Evolutionary conservation across 2,888 invertebrate species (phyloP).

Genomic region (Eumerus sabulonum): DNA sequence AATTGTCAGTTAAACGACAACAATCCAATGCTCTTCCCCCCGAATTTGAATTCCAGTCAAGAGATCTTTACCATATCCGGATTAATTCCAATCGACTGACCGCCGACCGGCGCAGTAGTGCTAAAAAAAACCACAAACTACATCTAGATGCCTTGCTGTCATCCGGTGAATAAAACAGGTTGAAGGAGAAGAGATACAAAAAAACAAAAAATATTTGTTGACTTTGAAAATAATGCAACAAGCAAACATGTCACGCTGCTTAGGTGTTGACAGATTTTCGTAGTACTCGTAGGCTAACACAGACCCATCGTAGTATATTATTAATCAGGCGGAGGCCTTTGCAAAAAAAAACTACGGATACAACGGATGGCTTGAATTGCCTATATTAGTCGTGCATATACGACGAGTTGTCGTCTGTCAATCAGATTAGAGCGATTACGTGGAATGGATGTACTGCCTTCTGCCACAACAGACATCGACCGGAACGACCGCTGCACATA

Average conservation of each 20-base stretch:
- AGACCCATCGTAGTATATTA: constrained; percentile 58
- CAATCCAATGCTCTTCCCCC: constrained; percentile 63
- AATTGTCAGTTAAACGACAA: constrained; percentile 63
- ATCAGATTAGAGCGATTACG: constrained; percentile 64
- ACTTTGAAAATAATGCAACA: constrained; percentile 41
- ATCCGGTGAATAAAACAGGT: constrained; percentile 56
- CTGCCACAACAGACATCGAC: constrained; percentile 17
- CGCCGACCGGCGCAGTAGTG: constrained; percentile 33
- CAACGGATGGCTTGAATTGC: constrained; percentile 44
- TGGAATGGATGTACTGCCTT: constrained; percentile 57
- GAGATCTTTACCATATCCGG: constrained; percentile 64
- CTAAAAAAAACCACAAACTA: constrained; percentile 27
- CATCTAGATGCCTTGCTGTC: constrained; percentile 7
- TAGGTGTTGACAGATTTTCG: constrained; percentile 52
- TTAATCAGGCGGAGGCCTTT: constrained; percentile 35
- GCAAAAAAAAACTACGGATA: not conserved
- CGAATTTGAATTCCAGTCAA: constrained; percentile 69
- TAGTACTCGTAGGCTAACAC: constrained; percentile 51
- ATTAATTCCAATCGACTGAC: not conserved
- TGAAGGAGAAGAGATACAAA: constrained; percentile 45
- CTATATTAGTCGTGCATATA: constrained; percentile 58
- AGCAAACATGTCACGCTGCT: constrained; percentile 1
- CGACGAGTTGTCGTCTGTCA: constrained; percentile 59
- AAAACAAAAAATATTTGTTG: constrained; percentile 41
- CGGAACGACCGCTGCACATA: constrained; percentile 48